phyloP scores from a whole-genome alignment of 2,113 vertebrate genomes.

The Ascaphus truei region DNA sequence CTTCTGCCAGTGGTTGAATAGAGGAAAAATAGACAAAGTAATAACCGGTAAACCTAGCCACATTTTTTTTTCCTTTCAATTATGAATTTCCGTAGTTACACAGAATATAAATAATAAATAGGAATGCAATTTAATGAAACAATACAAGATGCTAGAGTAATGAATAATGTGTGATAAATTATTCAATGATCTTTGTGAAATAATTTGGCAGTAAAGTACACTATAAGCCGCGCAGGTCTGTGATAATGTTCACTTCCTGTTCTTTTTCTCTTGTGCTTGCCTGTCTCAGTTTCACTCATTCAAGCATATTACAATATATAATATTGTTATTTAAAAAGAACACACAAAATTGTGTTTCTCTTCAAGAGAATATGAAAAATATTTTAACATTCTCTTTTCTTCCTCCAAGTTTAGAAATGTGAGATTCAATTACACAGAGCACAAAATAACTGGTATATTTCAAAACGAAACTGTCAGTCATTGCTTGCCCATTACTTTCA shows the following conservation, averaged over 20 bases:
- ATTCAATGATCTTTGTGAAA: slow-evolving; percentile 18
- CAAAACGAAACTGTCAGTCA: too few species aligned
- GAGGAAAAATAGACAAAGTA: not conserved
- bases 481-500: too few species aligned
- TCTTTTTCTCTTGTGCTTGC: not conserved
- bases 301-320: not conserved
- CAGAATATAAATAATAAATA: slow-evolving; percentile 30
- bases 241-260: not conserved
- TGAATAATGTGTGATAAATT: slow-evolving; percentile 18
- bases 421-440: too few species aligned
- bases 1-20: not conserved
- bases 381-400: too few species aligned
- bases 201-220: not conserved
- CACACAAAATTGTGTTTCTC: not conserved
- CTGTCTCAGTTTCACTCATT: not conserved
- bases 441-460: too few species aligned
- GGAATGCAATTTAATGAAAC: slow-evolving; percentile 19
- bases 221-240: not conserved
- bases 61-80: slow-evolving; percentile 1
- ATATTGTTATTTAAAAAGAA: not conserved
- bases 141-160: slow-evolving; percentile 16
- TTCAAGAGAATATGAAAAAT: too few species aligned
- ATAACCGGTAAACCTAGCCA: not conserved
- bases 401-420: too few species aligned
- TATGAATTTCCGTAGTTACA: slow-evolving; percentile 15